Percentiles rank a stretch among this genome's conserved stretches.
Evolutionary conservation across 2,888 invertebrate genomes (phyloP).

Genomic region (Agelastica alni): DNA sequence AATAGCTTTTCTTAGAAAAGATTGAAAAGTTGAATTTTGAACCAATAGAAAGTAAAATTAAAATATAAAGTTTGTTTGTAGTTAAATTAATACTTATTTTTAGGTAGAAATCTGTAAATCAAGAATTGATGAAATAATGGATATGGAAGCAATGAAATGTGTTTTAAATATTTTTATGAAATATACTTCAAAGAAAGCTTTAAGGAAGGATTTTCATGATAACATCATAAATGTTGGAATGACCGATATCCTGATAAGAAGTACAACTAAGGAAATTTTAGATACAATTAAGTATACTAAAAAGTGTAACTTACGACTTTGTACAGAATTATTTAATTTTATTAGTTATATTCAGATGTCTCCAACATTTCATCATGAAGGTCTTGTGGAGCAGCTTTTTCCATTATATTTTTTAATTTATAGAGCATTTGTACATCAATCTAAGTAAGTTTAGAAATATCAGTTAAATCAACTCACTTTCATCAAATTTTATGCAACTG

Average conservation of each 20-base stretch:
- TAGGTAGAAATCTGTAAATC: slow-evolving; percentile 29
- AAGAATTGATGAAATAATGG: slow-evolving; percentile 51
- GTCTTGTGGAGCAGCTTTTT: slow-evolving; percentile 37
- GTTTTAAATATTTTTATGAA: slow-evolving; percentile 39
- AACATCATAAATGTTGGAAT: slow-evolving; percentile 34
- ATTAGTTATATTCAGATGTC: slow-evolving; percentile 37
- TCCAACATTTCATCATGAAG: slow-evolving; percentile 34
- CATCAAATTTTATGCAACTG: too few species aligned
- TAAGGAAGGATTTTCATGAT: slow-evolving; percentile 41
- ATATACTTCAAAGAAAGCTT: slow-evolving; percentile 37
- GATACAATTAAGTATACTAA: slow-evolving; percentile 32
- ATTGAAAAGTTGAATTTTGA: too few species aligned
- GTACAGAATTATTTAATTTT: slow-evolving; percentile 40
- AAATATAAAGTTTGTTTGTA: too few species aligned
- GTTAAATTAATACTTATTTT: too few species aligned
- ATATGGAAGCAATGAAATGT: slow-evolving; percentile 50
- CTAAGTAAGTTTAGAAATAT: slow-evolving; percentile 40
- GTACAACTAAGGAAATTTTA: slow-evolving; percentile 29
- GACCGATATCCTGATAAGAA: slow-evolving; percentile 32
- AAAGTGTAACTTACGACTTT: slow-evolving; percentile 36
- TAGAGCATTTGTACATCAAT: slow-evolving; percentile 37
- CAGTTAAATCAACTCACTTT: too few species aligned
- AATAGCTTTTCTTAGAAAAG: too few species aligned
- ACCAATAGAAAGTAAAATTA: too few species aligned
- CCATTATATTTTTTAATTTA: slow-evolving; percentile 41